These are phyloP conservation scores for Trinorchestia longiramus DNA, from an alignment of 1,140 invertebrate species.

Conservation along the genomic window DNA sequence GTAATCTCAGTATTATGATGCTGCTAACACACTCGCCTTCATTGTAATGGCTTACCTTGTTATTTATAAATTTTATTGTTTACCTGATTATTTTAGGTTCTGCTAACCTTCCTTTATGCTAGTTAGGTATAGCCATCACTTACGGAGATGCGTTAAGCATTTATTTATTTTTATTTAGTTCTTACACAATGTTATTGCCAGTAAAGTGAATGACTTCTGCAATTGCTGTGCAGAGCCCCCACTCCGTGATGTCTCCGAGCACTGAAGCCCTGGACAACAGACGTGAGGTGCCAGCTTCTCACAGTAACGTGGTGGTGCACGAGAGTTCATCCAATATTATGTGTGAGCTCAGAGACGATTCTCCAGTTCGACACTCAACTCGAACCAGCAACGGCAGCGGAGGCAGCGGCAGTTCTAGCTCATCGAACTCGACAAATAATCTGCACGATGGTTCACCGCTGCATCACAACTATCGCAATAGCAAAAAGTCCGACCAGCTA, in stretches of 20 bases:
- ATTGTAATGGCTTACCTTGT: too few relatives aligned
- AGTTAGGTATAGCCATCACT: too few relatives aligned
- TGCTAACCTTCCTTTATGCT: too few relatives aligned
- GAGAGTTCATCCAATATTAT: conserved; percentile 8
- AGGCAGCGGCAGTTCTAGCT: neutral
- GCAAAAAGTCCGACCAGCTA: conserved; percentile 4
- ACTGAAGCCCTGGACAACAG: conserved; percentile 15
- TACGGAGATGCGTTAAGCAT: too few relatives aligned
- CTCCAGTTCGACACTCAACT: neutral
- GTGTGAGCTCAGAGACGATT: neutral
- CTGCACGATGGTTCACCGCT: conserved; percentile 3
- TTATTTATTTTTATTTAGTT: too few relatives aligned
- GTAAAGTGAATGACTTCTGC: neutral
- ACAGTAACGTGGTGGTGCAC: neutral
- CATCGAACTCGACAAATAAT: neutral
- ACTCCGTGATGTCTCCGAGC: neutral
- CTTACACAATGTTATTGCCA: too few relatives aligned
- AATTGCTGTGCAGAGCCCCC: neutral
- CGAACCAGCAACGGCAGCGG: conserved; percentile 40
- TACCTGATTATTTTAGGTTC: too few relatives aligned
- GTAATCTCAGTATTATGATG: too few relatives aligned
- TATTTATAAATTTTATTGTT: too few relatives aligned
- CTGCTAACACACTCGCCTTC: too few relatives aligned
- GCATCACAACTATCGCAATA: conserved; percentile 39
- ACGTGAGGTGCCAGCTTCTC: neutral